Evolutionary conservation across 2,113 vertebrate genomes (phyloP).

Genomic region (Saimiri boliviensis): DNA sequence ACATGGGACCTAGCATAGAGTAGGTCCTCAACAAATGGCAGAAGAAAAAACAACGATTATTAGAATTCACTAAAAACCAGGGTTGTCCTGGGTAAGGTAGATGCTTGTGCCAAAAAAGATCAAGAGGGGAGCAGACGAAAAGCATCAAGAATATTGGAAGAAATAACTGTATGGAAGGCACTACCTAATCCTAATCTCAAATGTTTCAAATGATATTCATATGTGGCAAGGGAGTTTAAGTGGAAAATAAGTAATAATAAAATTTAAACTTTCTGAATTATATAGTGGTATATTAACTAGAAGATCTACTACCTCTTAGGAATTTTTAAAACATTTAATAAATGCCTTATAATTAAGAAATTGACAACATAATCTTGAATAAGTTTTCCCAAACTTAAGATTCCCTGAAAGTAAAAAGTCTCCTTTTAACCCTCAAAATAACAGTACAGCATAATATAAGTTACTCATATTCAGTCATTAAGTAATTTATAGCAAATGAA

Average conservation of each 20-base stretch:
- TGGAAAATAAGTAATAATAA: background rate
- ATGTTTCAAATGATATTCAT: background rate
- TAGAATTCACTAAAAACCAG: background rate
- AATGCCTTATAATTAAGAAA: conserved; percentile 12
- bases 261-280: background rate
- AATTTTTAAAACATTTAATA: background rate
- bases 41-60: background rate
- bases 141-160: background rate
- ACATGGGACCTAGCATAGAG: background rate
- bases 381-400: conserved; percentile 29
- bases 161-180: background rate
- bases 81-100: background rate
- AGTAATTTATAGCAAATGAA: background rate
- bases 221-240: background rate
- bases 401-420: background rate
- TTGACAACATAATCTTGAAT: background rate
- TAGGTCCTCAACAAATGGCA: background rate
- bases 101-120: background rate
- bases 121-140: background rate
- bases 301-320: background rate
- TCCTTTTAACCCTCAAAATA: conserved; percentile 8
- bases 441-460: background rate
- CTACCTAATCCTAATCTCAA: background rate
- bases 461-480: background rate
- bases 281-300: background rate